Evolutionary conservation across 37 sponge, comb jelly and placozoan genomes (phyloP).

Genomic region (Amphimedon queenslandica): DNA sequence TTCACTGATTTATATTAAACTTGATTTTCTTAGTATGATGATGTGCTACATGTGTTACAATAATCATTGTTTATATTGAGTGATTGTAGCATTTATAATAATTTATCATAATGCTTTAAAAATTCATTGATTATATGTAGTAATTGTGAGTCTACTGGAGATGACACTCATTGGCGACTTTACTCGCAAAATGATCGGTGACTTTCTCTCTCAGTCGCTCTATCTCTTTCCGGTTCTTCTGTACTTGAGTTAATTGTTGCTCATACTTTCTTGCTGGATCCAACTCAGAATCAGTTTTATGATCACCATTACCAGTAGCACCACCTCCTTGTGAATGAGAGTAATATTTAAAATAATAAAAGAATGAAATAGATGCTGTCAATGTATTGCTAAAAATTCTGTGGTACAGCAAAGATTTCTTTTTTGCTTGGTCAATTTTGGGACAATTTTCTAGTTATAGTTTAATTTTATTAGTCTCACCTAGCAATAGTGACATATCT

Average conservation of each 20-base stretch:
- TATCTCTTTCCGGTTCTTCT: slow-evolving; percentile 9
- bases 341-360: no score
- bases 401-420: neutral
- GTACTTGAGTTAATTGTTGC: slow-evolving; percentile 19
- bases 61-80: no score
- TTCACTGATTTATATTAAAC: no score
- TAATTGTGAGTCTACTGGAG: slow-evolving; percentile 9
- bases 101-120: neutral
- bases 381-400: no score
- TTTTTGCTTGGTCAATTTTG: neutral
- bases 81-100: neutral
- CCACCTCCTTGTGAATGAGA: neutral
- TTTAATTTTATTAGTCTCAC: neutral
- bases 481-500: slow-evolving; percentile 15
- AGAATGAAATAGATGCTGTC: no score
- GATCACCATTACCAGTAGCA: neutral
- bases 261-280: neutral
- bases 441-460: neutral
- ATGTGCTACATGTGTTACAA: no score
- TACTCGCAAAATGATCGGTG: slow-evolving; percentile 34
- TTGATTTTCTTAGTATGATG: no score
- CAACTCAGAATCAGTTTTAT: neutral
- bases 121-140: neutral
- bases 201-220: slow-evolving; percentile 30
- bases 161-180: slow-evolving; percentile 25